phyloP scores from a whole-genome alignment of 2,113 vertebrate species.

The Cyanoderma ruficeps region DNA sequence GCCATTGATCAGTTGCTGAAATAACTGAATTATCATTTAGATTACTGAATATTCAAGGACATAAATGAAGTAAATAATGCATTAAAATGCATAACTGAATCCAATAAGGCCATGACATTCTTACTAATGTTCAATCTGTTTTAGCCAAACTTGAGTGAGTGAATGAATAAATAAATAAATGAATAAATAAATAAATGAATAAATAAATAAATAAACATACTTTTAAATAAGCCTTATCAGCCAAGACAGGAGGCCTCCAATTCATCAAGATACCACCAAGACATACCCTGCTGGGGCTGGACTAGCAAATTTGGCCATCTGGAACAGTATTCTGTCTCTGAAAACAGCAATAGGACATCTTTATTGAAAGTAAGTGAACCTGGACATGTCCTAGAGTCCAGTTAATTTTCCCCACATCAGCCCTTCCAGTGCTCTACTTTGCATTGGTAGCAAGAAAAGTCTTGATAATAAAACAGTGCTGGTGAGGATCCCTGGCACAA shows the following conservation, averaged over 20 bases:
- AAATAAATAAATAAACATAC: not conserved
- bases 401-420: not conserved
- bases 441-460: not conserved
- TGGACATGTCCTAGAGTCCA: not conserved
- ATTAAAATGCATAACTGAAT: not conserved
- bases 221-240: not conserved
- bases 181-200: not conserved
- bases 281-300: not conserved
- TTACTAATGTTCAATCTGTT: not conserved
- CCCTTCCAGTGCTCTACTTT: not conserved
- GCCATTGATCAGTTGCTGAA: not conserved
- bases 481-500: not conserved
- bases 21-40: not conserved
- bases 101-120: not conserved
- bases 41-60: not conserved
- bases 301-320: not conserved
- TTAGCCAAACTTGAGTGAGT: not conserved
- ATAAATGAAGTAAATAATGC: not conserved
- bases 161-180: not conserved
- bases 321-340: not conserved
- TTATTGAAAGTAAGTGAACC: not conserved
- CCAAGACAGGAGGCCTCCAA: not conserved
- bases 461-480: too few relatives aligned
- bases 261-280: not conserved
- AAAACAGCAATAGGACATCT: not conserved